phyloP scores from a whole-genome alignment of 2,113 vertebrate genomes.

The Podarcis raffonei region DNA sequence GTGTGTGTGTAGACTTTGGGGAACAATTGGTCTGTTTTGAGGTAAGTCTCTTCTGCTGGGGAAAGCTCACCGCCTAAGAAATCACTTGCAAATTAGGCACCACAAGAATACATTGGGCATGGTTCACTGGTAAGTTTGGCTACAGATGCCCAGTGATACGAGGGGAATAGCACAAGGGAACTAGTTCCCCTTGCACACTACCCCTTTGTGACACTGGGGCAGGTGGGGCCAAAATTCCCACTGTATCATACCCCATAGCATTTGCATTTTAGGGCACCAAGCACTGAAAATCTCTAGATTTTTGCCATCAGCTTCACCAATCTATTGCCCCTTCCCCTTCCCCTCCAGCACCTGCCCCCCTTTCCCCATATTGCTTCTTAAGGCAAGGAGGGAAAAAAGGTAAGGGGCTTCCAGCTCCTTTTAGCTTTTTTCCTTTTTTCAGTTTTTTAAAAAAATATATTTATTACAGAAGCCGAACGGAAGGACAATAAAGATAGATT shows the following conservation, averaged over 20 bases:
- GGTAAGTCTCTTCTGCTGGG: too few species aligned
- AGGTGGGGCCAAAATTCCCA: background rate
- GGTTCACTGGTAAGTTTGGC: background rate
- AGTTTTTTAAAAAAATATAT: constrained; percentile 41
- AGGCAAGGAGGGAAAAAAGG: constrained; percentile 66
- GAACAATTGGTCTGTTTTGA: background rate
- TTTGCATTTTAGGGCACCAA: rapidly evolving
- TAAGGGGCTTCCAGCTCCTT: constrained; percentile 44
- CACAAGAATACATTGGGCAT: background rate
- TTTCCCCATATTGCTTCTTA: background rate
- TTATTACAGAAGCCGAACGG: constrained; percentile 81
- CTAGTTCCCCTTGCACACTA: background rate
- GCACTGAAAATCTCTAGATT: background rate
- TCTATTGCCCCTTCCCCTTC: constrained; percentile 29
- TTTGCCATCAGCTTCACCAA: constrained; percentile 32
- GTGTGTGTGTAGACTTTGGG: too few species aligned
- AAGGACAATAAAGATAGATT: constrained; percentile 88
- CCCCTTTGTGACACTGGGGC: too few species aligned
- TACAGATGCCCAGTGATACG: background rate
- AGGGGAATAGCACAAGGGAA: background rate
- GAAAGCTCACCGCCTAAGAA: background rate
- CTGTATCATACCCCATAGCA: background rate
- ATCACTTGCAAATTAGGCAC: background rate
- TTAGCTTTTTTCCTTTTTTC: background rate
- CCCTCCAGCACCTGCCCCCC: background rate